A percentile compares a stretch with the other conserved stretches of the same genome.
Evolutionary conservation across 2,113 vertebrate species (phyloP).

Genomic region (Notarius quadriscutis): DNA sequence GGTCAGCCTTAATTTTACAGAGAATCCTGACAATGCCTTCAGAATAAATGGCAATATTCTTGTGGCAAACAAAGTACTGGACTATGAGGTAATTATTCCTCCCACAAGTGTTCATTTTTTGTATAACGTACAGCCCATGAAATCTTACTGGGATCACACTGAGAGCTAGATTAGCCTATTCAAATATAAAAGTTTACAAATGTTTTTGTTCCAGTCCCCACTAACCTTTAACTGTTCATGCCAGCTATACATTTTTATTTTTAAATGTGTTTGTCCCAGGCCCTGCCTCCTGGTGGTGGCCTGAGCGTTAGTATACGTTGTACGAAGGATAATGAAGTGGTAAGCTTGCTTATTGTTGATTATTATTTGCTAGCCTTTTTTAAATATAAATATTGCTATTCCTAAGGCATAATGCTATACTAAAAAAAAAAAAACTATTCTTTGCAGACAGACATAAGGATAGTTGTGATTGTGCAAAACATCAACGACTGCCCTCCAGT

Average conservation of each 20-base stretch:
- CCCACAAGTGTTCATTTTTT: neutral
- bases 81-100: conserved; percentile 65
- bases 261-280: conserved; percentile 14
- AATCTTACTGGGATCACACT: neutral
- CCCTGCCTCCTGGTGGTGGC: neutral
- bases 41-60: neutral
- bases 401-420: neutral
- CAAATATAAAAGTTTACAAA: too few relatives aligned
- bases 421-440: neutral
- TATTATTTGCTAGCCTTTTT: neutral
- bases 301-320: neutral
- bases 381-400: neutral
- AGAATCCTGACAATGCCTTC: conserved; percentile 34
- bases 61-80: conserved; percentile 41
- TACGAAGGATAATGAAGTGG: neutral
- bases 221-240: neutral
- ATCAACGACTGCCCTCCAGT: conserved; percentile 68
- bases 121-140: neutral
- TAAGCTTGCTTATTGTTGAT: conserved; percentile 17
- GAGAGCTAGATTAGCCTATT: neutral
- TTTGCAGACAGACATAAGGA: accelerated
- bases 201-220: neutral
- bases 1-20: neutral
- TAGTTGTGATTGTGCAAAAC: conserved; percentile 38
- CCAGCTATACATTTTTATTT: neutral